A percentile compares a stretch with the other conserved stretches of the same genome.
These are phyloP conservation scores for Acromyrmex charruanus DNA, from an alignment of 1,140 invertebrate genomes.

Conservation along the genomic window DNA sequence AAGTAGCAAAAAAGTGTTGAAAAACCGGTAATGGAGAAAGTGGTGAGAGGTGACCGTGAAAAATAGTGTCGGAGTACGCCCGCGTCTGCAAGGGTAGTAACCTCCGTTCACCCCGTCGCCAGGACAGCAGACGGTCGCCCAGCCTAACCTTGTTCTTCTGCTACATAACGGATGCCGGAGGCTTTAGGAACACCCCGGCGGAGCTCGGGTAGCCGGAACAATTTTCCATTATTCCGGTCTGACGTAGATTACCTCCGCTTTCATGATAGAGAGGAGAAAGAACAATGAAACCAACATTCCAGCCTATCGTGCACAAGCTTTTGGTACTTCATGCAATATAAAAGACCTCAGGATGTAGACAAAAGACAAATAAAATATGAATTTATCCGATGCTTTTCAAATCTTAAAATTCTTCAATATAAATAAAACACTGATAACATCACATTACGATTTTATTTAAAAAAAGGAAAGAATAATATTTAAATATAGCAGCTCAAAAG, in stretches of 20 bases:
- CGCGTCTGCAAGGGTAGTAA: constrained; percentile 64
- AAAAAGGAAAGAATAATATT: not conserved
- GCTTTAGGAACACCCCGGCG: constrained; percentile 60
- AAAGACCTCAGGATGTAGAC: not conserved
- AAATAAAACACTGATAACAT: constrained; percentile 3
- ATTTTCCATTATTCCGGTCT: constrained; percentile 69
- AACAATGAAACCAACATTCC: constrained; percentile 39
- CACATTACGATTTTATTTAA: not conserved
- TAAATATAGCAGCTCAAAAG: not conserved
- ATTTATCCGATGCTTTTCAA: not conserved
- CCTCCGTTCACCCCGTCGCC: constrained; percentile 67
- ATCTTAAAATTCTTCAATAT: not conserved
- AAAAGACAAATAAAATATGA: constrained; percentile 24
- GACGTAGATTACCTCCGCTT: constrained; percentile 40
- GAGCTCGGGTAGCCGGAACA: constrained; percentile 49
- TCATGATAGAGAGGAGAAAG: constrained; percentile 16
- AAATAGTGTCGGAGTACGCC: constrained; percentile 56
- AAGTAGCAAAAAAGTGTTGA: constrained; percentile 13
- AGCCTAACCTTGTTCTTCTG: constrained; percentile 46
- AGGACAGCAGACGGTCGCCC: constrained; percentile 53
- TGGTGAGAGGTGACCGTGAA: constrained; percentile 58
- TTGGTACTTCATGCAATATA: not conserved
- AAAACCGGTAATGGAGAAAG: constrained; percentile 27
- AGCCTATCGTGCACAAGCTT: constrained; percentile 9
- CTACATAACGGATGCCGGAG: constrained; percentile 50